Evolutionary conservation across 1,140 invertebrate genomes (phyloP), one percentile per base, ranked within the genome.

Genomic region (Vanessa atalanta): DNA sequence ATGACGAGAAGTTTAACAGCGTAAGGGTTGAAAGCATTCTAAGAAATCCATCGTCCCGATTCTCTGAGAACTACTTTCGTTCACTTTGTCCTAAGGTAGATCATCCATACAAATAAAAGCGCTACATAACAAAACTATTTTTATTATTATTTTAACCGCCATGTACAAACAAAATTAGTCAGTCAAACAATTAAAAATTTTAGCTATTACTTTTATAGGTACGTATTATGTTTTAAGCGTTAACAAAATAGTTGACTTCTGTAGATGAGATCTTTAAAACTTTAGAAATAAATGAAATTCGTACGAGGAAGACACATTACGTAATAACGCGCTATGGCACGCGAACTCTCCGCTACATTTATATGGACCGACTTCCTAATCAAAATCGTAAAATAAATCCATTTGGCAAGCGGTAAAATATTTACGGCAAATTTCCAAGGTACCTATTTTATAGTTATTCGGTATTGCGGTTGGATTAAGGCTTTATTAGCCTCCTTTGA

Each of bases 301-400:
- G 37, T 9, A 43, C 6, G 7, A 43, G 37, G 3, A 43, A 20
- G 20, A 9, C 7, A 43, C 9, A 43, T 43, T 43, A 9, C 9
- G 7, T 43, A 43, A 43, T 2, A 43, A 9, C 37, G 37, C 37
- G 37, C 37, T 43, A 43, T 43, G 37, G 37, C 9, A 43, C 8
- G 15, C 15, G 50, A n/a, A 20, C n/a, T 50, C 48, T 14, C 4
- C 12, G 15, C 48, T 50, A 50, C 12, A 16, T 53, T 53, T 16
- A 53, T 16, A 53, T 53, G 13, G 15, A 50, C 48, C 48, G 48
- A 13, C 12, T 50, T 50, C 80, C 82, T 84, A 87, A 86, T 83
- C 74, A 81, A 73, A 82, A 84, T 83, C 77, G 81, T 82, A 87
- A 83, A 85, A 77, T 83, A 84, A 87, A 84, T 85, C 72, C 79